Evolutionary conservation across 2,797 vertebrate species (phyloP).

Genomic region (Thripadectes ignobilis): DNA sequence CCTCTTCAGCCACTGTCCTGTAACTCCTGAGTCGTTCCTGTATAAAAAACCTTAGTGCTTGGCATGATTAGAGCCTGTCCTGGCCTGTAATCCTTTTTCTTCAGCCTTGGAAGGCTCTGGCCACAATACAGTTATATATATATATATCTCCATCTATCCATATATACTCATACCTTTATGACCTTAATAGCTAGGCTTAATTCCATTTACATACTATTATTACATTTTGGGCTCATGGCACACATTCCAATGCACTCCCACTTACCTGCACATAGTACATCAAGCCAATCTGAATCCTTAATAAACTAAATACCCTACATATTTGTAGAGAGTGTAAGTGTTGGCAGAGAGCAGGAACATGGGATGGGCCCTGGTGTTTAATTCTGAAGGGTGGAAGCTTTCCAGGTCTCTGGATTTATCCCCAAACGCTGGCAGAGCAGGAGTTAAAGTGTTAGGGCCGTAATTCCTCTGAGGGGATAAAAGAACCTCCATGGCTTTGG

Average conservation of each 20-base stretch:
- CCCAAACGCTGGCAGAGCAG: neutral
- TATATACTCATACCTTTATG: no score
- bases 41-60: neutral
- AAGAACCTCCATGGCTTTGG: constrained; percentile 57
- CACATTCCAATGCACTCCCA: rapidly evolving
- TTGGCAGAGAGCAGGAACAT: neutral
- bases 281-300: neutral
- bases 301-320: neutral
- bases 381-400: neutral
- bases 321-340: neutral
- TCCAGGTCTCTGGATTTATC: neutral
- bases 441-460: constrained; percentile 71
- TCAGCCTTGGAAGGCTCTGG: neutral
- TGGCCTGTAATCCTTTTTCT: neutral
- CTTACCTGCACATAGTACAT: neutral
- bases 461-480: constrained; percentile 42
- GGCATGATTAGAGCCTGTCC: neutral
- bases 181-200: neutral
- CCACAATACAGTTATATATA: rapidly evolving
- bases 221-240: neutral
- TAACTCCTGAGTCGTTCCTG: neutral
- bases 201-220: neutral
- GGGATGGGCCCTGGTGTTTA: neutral
- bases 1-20: rapidly evolving
- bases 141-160: no score